Conservation (phyloP, 1,140 invertebrate genomes). For the Pentalonia nigronervosa region DNA sequence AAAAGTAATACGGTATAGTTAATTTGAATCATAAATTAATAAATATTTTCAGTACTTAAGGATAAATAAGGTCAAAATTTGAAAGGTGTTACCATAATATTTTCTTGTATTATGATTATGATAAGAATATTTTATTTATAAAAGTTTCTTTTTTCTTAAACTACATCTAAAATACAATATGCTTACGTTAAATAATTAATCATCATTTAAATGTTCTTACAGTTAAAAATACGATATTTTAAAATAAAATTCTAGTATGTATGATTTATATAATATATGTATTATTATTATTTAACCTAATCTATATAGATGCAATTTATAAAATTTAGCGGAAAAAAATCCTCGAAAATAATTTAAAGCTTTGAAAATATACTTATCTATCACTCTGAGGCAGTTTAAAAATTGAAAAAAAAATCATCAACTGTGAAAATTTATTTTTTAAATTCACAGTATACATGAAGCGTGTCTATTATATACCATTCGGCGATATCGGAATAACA, state of each 20-base stretch:
- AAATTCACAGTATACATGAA: background rate
- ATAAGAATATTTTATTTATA: no score
- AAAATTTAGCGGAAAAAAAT: background rate
- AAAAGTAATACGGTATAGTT: no score
- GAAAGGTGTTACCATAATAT: no score
- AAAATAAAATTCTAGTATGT: no score
- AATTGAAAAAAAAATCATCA: background rate
- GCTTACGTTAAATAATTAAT: no score
- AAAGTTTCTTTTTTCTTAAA: background rate
- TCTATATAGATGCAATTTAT: background rate
- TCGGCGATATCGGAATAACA: background rate
- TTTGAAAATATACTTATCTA: background rate
- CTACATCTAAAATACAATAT: no score
- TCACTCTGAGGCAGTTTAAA: background rate
- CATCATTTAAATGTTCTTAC: background rate
- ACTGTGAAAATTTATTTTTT: background rate
- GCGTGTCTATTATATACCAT: background rate
- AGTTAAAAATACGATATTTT: background rate
- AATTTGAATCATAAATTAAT: no score
- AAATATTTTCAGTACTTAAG: background rate
- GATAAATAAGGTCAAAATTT: background rate
- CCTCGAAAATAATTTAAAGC: background rate
- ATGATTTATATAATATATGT: no score
- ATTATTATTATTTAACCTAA: no score
- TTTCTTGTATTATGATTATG: no score